These are phyloP conservation scores for Sebastes diaconus DNA, from an alignment of 2,797 vertebrate genomes.

Conservation along the genomic window DNA sequence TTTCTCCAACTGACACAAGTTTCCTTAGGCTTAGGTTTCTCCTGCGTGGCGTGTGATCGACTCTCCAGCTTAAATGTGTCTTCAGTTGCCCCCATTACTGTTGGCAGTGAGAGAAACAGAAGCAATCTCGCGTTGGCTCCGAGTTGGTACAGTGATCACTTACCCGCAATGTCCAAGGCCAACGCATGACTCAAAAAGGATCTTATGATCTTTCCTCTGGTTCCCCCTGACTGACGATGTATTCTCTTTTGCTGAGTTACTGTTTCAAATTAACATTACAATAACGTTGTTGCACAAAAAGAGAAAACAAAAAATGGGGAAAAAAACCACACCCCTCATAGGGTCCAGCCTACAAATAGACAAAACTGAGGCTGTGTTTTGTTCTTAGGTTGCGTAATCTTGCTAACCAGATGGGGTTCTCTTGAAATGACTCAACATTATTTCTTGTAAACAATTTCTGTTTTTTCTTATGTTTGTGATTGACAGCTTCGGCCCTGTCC, in stretches of 20 bases:
- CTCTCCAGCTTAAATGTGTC: slow-evolving; percentile 62
- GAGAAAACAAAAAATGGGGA: slow-evolving; percentile 28
- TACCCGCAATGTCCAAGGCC: slow-evolving; percentile 43
- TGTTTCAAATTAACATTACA: slow-evolving; percentile 64
- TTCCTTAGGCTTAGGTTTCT: slow-evolving; percentile 34
- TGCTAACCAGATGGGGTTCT: slow-evolving; percentile 39
- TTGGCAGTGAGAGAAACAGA: slow-evolving; percentile 60
- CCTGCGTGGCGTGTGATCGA: slow-evolving; percentile 44
- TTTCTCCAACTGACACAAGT: slow-evolving; percentile 33
- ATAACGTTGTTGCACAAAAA: slow-evolving; percentile 52
- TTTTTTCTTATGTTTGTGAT: slow-evolving; percentile 47
- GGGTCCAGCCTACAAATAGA: slow-evolving; percentile 23
- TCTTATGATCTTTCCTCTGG: slow-evolving; percentile 40
- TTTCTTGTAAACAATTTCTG: slow-evolving; percentile 1
- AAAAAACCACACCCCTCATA: not conserved
- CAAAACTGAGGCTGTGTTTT: slow-evolving; percentile 20
- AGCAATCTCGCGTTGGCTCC: slow-evolving; percentile 58
- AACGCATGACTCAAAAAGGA: slow-evolving; percentile 60
- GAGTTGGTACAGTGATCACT: slow-evolving; percentile 45
- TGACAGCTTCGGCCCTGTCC: slow-evolving; percentile 87
- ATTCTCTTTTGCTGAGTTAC: slow-evolving; percentile 50
- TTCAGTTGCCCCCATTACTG: slow-evolving; percentile 53
- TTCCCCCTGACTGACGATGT: slow-evolving; percentile 48
- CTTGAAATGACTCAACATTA: slow-evolving; percentile 12
- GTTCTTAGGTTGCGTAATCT: slow-evolving; percentile 36